A percentile compares a stretch with the other conserved stretches of the same genome.
These are phyloP conservation scores for Ephydatia muelleri DNA, from an alignment of 37 sponge, comb jelly and placozoan genomes.

Conservation along the genomic window DNA sequence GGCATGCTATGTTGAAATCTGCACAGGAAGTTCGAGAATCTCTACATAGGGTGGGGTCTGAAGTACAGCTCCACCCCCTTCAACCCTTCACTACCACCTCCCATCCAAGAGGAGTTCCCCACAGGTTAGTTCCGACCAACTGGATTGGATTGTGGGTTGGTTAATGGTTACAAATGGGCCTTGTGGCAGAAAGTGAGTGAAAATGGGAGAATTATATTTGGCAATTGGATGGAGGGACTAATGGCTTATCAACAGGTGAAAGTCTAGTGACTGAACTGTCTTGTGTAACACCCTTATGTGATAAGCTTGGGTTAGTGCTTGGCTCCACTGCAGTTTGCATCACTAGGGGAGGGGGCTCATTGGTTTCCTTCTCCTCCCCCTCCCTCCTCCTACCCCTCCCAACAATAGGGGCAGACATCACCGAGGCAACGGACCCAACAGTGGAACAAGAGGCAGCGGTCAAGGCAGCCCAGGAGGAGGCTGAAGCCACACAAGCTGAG, in stretches of 20 bases:
- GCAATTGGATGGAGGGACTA: no score
- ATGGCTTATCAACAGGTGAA: no score
- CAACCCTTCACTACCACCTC: constrained; percentile 89
- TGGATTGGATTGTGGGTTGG: background rate
- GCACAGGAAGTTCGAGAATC: constrained; percentile 90
- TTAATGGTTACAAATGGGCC: no score
- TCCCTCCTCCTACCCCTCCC: background rate
- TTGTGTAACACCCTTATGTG: no score
- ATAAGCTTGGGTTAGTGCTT: no score
- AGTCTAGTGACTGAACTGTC: no score
- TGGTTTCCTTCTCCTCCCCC: background rate
- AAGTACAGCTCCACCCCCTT: constrained; percentile 90
- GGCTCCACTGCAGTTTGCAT: background rate
- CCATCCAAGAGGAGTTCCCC: constrained; percentile 91
- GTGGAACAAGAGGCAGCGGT: constrained; percentile 91
- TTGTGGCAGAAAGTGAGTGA: no score
- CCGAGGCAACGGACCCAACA: constrained; percentile 91
- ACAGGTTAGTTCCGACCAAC: constrained; percentile 32
- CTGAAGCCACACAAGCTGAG: constrained; percentile 78
- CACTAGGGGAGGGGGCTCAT: background rate
- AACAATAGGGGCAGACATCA: constrained; percentile 70
- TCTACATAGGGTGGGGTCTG: constrained; percentile 97
- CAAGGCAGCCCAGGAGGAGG: constrained; percentile 79
- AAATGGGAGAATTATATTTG: no score
- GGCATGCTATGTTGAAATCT: background rate